phyloP scores from a whole-genome alignment of 2,113 vertebrate genomes.

The Siphamia tubifer region DNA sequence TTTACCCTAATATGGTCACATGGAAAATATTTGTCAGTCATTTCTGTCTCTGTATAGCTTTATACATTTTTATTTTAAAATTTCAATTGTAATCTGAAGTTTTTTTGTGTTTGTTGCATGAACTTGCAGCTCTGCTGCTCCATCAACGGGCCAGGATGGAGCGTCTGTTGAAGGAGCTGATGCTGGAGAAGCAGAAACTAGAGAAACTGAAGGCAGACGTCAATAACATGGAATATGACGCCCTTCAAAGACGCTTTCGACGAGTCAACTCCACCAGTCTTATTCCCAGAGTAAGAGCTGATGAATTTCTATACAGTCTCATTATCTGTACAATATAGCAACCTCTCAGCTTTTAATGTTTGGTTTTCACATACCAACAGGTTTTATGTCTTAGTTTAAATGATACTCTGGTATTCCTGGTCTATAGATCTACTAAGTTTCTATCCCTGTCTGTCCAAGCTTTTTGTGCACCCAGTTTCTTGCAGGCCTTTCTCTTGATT shows the following conservation, averaged over 20 bases:
- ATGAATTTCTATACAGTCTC: not conserved
- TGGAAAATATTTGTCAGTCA: no score
- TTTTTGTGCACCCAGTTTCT: no score
- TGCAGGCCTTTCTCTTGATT: no score
- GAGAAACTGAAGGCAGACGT: constrained; percentile 93
- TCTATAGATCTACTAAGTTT: no score
- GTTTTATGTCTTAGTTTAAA: no score
- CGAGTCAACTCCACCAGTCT: constrained; percentile 92
- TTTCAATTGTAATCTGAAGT: no score
- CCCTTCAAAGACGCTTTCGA: constrained; percentile 94
- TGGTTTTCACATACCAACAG: not conserved
- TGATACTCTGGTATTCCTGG: no score
- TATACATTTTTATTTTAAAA: not conserved
- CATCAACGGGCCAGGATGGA: constrained; percentile 98
- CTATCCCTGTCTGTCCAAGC: no score
- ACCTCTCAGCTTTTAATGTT: not conserved
- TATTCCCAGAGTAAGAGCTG: constrained; percentile 87
- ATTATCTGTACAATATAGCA: not conserved
- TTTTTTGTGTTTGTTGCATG: not conserved
- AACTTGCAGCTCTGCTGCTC: constrained; percentile 88
- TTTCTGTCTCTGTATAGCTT: no score
- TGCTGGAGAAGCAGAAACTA: constrained; percentile 90
- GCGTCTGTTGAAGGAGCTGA: constrained; percentile 92
- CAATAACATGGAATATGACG: constrained; percentile 96
- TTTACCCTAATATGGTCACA: no score